Percentiles rank a stretch among this genome's conserved stretches.
Evolutionary conservation across 2,797 vertebrate genomes (phyloP).

Genomic region (Serranus cabrilla): DNA sequence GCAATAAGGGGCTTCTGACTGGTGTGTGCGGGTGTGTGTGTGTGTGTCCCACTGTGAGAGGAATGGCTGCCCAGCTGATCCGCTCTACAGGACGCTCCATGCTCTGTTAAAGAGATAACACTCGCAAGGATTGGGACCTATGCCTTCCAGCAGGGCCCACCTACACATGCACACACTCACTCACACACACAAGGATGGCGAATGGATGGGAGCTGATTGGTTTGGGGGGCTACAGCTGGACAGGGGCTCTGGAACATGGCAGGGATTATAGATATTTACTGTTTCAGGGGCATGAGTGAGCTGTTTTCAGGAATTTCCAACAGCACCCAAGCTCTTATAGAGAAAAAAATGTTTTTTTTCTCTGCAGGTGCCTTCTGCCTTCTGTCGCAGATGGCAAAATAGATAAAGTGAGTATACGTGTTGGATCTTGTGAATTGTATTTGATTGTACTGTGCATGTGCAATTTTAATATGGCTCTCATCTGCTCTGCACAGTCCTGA

Average conservation of each 20-base stretch:
- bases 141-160: constrained; percentile 27
- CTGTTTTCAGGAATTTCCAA: constrained; percentile 27
- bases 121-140: constrained; percentile 37
- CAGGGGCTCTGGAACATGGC: constrained; percentile 25
- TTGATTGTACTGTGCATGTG: not conserved
- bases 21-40: constrained; percentile 14
- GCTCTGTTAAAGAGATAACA: constrained; percentile 58
- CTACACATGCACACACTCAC: constrained; percentile 4
- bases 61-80: constrained; percentile 52
- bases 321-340: constrained; percentile 5
- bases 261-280: constrained; percentile 35
- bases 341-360: constrained; percentile 23
- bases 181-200: not conserved
- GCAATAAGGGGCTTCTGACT: constrained; percentile 24
- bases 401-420: constrained; percentile 3
- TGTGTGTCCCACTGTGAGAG: constrained; percentile 40
- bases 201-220: constrained; percentile 19
- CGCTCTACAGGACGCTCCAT: constrained; percentile 42
- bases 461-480: not conserved
- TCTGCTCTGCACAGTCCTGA: constrained; percentile 8
- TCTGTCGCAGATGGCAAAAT: constrained; percentile 4
- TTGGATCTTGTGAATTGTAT: constrained; percentile 11
- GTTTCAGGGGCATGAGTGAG: constrained; percentile 28
- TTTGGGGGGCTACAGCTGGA: constrained; percentile 2
- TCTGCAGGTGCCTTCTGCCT: constrained; percentile 31